A percentile compares a stretch with the other conserved stretches of the same genome.
These are phyloP conservation scores for Ormyrus thymus DNA, from an alignment of 2,888 invertebrate genomes.

Conservation along the genomic window DNA sequence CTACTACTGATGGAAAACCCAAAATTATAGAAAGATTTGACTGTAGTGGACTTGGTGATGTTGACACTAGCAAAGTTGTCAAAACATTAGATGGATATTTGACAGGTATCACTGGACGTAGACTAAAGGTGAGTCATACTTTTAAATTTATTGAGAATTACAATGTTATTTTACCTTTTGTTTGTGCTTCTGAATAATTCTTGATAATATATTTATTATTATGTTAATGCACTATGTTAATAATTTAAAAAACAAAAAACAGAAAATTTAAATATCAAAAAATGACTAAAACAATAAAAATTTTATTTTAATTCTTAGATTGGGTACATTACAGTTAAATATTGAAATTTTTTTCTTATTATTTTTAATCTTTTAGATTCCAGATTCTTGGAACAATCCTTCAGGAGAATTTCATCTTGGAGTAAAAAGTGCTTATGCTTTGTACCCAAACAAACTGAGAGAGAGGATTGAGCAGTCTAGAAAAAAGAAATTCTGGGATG, in stretches of 20 bases:
- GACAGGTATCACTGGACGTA: constrained; percentile 90
- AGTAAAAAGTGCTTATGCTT: constrained; percentile 87
- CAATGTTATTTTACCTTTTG: constrained; percentile 76
- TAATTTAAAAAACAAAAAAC: constrained; percentile 22
- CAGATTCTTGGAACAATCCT: constrained; percentile 88
- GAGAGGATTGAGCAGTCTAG: constrained; percentile 87
- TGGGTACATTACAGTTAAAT: not conserved
- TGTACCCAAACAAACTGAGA: constrained; percentile 89
- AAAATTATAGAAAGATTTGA: constrained; percentile 97
- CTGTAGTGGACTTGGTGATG: constrained; percentile 97
- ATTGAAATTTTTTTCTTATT: constrained; percentile 3
- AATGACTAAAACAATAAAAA: not conserved
- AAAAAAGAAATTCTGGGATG: constrained; percentile 90
- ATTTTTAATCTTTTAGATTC: constrained; percentile 79
- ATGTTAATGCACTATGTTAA: not conserved
- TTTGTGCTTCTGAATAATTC: constrained; percentile 1
- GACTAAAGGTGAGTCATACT: constrained; percentile 83
- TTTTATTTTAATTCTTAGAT: not conserved
- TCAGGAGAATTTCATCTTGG: constrained; percentile 91
- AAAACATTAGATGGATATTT: constrained; percentile 83
- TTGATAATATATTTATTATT: not conserved
- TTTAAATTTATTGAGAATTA: constrained; percentile 19
- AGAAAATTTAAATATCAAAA: too few relatives aligned
- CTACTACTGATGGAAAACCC: constrained; percentile 89
- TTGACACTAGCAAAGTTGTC: constrained; percentile 89